Evolutionary conservation across 2,888 invertebrate species (phyloP).

Genomic region (Cactoblastis cactorum): DNA sequence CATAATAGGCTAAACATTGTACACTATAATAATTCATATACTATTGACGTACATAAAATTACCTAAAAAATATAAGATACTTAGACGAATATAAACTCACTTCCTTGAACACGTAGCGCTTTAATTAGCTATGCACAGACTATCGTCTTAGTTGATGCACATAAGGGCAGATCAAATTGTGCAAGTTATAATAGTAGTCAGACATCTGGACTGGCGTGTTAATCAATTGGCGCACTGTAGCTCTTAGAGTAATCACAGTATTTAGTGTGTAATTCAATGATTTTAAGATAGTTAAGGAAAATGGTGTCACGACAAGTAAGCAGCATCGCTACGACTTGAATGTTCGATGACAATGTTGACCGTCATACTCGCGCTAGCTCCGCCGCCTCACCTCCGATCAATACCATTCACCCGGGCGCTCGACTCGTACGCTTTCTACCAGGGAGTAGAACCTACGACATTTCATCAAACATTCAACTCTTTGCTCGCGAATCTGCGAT

Average conservation of each 20-base stretch:
- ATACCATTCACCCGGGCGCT: slow-evolving; percentile 20
- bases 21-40: slow-evolving; percentile 19
- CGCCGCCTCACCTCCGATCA: slow-evolving; percentile 20
- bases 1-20: slow-evolving; percentile 22
- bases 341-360: slow-evolving; percentile 76
- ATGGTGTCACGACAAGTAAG: not conserved
- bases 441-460: slow-evolving; percentile 50
- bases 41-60: slow-evolving; percentile 22
- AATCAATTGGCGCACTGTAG: slow-evolving; percentile 44
- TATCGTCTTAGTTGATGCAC: slow-evolving; percentile 44
- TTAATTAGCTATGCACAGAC: slow-evolving; percentile 54
- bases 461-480: slow-evolving; percentile 81
- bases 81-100: slow-evolving; percentile 25
- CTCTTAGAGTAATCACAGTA: slow-evolving; percentile 28
- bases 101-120: slow-evolving; percentile 54
- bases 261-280: slow-evolving; percentile 21
- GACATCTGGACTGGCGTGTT: slow-evolving; percentile 11
- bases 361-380: slow-evolving; percentile 34
- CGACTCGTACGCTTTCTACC: slow-evolving; percentile 34
- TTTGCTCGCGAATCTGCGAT: slow-evolving; percentile 60
- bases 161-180: slow-evolving; percentile 16
- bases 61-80: slow-evolving; percentile 27
- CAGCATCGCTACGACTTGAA: slow-evolving; percentile 45
- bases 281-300: slow-evolving; percentile 20
- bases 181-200: not conserved